Evolutionary conservation across 53 echinoderm and acorn worm genomes (phyloP), one percentile per base, ranked within the genome.

Genomic region (Patiria pectinifera): DNA sequence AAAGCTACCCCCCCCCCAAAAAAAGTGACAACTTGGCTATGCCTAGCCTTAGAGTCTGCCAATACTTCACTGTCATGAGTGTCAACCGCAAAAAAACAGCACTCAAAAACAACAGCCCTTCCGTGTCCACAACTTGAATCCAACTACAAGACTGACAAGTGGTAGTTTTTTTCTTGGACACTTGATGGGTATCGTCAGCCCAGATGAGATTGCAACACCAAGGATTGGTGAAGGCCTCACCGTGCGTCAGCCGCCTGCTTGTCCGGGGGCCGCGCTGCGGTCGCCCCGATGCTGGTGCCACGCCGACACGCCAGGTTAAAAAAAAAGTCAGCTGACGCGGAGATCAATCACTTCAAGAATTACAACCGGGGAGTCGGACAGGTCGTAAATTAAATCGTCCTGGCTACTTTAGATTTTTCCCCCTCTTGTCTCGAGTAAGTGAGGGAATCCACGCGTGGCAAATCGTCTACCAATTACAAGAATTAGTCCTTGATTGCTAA

Each of bases 401-500:
- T 48, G 15, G 86, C 86, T 47, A 86, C 86, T 86, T 86, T 6
- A 78, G 21, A n/a, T 21, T 15, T 19, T 19, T 45, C 11, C 16
- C 4, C 21, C 19, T 74, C 19, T 3, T 23, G 4, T 24, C 19
- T 74, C 6, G n/a, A 0, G 74, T 23, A 22, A n/a, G 45, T 5
- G 24, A 45, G 43, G 13, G 45, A 79, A 88, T 66, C 81, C 90
- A 90, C 90, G 90, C 90, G 90, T 90, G 69, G n/a, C 90, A 90
- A 90, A 90, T 90, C 80, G 66, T 66, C 44, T 66, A 23, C 62
- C 66, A 90, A 80, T 84, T 62, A 83, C 84, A 66, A 0, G 59
- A 66, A 84, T 90, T 90, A 90, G 81, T 90, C 90, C 90, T 81
- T 90, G 90, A 66, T 90, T 81, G 48, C 81, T 90, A 81, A 90